phyloP scores from a whole-genome alignment of 2,888 invertebrate genomes.

The Myopa testacea region DNA sequence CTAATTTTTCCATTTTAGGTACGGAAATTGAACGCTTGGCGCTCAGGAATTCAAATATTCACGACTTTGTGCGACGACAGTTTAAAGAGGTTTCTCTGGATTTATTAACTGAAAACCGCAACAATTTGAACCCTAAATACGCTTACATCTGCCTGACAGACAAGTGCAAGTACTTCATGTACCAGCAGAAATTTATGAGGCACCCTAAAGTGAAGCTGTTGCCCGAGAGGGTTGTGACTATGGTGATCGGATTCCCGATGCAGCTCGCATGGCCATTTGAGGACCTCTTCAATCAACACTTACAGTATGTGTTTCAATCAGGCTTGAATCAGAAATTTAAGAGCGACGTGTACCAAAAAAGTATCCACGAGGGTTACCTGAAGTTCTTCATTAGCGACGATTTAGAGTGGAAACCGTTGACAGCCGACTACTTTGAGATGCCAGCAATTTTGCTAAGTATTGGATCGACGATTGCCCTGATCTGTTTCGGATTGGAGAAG shows the following conservation, averaged over 20 bases:
- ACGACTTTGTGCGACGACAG: neutral
- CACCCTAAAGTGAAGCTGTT: conserved; percentile 44
- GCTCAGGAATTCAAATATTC: neutral
- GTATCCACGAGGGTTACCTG: conserved; percentile 46
- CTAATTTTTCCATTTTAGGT: conserved; percentile 21
- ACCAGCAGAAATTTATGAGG: conserved; percentile 50
- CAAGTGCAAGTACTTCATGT: conserved; percentile 48
- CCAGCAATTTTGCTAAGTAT: conserved; percentile 30
- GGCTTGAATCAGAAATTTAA: conserved; percentile 38
- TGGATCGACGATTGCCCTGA: neutral
- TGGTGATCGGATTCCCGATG: conserved; percentile 48
- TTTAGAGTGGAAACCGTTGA: conserved; percentile 30
- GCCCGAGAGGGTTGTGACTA: conserved; percentile 38
- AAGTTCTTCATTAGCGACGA: conserved; percentile 27
- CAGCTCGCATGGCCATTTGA: conserved; percentile 48
- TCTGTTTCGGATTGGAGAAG: conserved; percentile 13
- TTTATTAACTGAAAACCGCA: conserved; percentile 31
- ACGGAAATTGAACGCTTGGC: neutral
- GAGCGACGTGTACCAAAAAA: conserved; percentile 41
- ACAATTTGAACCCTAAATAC: conserved; percentile 40
- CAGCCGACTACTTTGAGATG: conserved; percentile 39
- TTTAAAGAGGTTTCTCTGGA: neutral
- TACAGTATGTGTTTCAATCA: conserved; percentile 31
- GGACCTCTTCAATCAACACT: conserved; percentile 40
- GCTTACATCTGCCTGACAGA: conserved; percentile 44